Evolutionary conservation across 2,797 vertebrate genomes (phyloP).

Genomic region (Mormyrus hasselquistii): DNA sequence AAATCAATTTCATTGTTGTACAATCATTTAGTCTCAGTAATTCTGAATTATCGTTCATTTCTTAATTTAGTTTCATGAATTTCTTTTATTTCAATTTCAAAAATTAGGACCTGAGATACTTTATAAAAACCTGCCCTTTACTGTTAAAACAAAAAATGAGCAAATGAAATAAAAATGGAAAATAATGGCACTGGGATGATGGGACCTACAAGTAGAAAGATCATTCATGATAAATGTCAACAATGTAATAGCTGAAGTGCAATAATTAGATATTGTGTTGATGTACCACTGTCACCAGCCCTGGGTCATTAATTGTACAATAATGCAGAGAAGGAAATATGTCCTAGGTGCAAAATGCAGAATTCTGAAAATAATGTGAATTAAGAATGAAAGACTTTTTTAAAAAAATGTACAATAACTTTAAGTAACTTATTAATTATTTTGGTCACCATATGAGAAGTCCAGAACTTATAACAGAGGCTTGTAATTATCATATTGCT

Average conservation of each 20-base stretch:
- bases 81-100: neutral
- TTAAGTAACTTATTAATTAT: neutral
- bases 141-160: neutral
- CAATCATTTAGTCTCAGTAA: neutral
- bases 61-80: neutral
- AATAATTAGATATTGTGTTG: neutral
- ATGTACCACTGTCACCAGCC: neutral
- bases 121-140: neutral
- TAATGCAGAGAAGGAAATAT: neutral
- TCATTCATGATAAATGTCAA: neutral
- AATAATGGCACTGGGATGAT: neutral
- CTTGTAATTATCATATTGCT: neutral
- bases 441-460: neutral
- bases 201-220: neutral
- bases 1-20: neutral
- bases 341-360: neutral
- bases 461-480: neutral
- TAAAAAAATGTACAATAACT: neutral
- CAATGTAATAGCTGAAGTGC: neutral
- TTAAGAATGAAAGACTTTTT: neutral
- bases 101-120: neutral
- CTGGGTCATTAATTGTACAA: neutral
- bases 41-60: neutral
- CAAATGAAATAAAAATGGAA: neutral
- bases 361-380: neutral